phyloP scores from a whole-genome alignment of 2,888 invertebrate genomes.

The Uropetala carovei region DNA sequence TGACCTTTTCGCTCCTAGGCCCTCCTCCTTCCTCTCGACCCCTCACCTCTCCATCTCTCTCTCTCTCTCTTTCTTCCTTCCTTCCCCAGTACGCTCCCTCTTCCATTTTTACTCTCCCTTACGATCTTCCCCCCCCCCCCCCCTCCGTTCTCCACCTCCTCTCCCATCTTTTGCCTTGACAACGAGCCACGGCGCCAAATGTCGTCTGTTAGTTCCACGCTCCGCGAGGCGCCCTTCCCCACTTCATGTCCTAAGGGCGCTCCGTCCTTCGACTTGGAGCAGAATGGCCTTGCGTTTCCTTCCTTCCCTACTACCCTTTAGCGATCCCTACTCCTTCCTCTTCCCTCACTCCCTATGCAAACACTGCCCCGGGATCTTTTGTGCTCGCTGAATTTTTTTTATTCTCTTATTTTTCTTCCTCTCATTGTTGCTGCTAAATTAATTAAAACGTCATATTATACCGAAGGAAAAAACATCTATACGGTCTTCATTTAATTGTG shows the following conservation, averaged over 20 bases:
- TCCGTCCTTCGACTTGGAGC: neutral
- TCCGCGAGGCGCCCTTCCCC: neutral
- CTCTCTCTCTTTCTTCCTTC: too few relatives aligned
- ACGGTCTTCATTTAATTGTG: too few relatives aligned
- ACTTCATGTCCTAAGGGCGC: neutral
- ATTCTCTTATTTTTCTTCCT: neutral
- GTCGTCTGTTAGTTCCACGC: conserved; percentile 40
- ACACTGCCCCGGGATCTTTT: neutral
- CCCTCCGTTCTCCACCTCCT: neutral
- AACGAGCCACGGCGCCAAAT: conserved; percentile 46
- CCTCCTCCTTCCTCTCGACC: neutral
- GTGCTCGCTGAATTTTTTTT: neutral
- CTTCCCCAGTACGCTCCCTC: neutral
- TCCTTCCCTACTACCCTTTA: neutral
- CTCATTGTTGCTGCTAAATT: too few relatives aligned
- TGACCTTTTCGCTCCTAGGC: conserved; percentile 51
- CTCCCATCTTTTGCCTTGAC: too few relatives aligned
- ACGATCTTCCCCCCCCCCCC: neutral
- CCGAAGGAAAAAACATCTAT: too few relatives aligned
- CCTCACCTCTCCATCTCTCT: neutral
- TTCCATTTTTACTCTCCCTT: neutral
- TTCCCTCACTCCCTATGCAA: neutral
- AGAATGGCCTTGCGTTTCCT: neutral
- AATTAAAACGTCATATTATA: conserved; percentile 10
- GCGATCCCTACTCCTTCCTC: too few relatives aligned